These are phyloP conservation scores for Pissodes strobi DNA, from an alignment of 1,140 invertebrate species.

Conservation along the genomic window DNA sequence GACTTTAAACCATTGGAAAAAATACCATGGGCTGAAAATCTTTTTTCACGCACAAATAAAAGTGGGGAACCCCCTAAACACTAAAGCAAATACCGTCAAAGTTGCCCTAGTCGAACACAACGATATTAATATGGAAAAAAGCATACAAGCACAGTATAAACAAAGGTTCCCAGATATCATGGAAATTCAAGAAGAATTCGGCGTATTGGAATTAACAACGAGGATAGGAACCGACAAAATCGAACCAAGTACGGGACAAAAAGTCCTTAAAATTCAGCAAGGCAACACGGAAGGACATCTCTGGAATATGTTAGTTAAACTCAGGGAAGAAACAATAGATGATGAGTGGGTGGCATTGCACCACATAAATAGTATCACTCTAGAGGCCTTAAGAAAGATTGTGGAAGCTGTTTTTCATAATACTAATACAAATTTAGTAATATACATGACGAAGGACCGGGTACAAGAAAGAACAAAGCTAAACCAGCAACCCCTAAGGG, in stretches of 20 bases:
- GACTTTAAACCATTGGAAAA: too few relatives aligned
- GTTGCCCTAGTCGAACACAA: slow-evolving; percentile 8
- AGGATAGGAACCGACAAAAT: not conserved
- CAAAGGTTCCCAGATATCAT: slow-evolving; percentile 13
- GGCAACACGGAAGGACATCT: not conserved
- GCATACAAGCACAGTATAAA: slow-evolving; percentile 10
- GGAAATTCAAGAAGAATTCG: slow-evolving; percentile 3
- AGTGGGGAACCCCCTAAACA: not conserved
- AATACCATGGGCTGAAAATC: too few relatives aligned
- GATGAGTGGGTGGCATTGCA: slow-evolving; percentile 7
- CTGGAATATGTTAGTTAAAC: not conserved
- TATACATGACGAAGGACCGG: slow-evolving; percentile 9
- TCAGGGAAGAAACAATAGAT: slow-evolving; percentile 2
- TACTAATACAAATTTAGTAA: not conserved
- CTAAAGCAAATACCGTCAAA: slow-evolving; percentile 2
- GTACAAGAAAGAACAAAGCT: not conserved
- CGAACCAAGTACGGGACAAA: not conserved
- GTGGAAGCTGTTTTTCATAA: slow-evolving; percentile 9
- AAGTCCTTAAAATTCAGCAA: not conserved
- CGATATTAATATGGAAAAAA: slow-evolving; percentile 4
- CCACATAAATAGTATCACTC: not conserved
- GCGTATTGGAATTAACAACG: not conserved
- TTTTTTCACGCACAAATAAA: slow-evolving; percentile 10
- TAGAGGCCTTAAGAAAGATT: slow-evolving; percentile 13
- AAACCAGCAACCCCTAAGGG: not conserved